Base-by-base conservation (phyloP, 2,888 invertebrate genomes). In the Hemithea aestivaria region DNA sequence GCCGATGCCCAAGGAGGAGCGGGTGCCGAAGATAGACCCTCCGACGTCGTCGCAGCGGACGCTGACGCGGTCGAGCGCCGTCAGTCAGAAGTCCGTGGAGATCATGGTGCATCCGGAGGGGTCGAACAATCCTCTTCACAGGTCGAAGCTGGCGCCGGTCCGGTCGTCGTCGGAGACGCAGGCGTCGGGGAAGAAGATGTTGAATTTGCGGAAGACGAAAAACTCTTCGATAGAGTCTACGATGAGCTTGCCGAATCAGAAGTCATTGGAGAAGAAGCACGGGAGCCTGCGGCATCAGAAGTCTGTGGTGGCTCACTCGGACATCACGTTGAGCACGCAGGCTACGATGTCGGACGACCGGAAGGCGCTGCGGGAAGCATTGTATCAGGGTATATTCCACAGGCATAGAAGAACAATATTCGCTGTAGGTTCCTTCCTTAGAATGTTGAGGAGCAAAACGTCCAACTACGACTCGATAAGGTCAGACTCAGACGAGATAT, bases 381-480 rank as follows among this genome's bases (percentile, higher is more conserved):
- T 93, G 56, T 93, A 93, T 72, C 92, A 93, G 78, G 93, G 93
- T 74, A 93, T 93, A 67, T 92, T 93, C 73, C 92, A 93, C 83
- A 90, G 92, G 53, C 93, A 93, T 77, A 85, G 93, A 50, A 87
- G 92, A 66, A 93, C 92, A 44, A 93, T 93, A 56, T 93, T 93
- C 67, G 93, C 93, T 5, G 89, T 93, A 36, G 93, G 93, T 32
- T 93, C 93, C 29, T 93, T 93, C 69, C 81, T 93, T 41, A 88
- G 93, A 51, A 93, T 93, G 93, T 75, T 93, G 51, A 89, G 91
- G 58, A 91, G 90, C 66, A 92, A 92, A 72, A 92, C 92, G 62
- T 92, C 92, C 43, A 93, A 93, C 72, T 93, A 93, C 63, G 93
- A 93, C 69, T 92, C 92, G 32, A 93, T 93, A 75, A 89, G 92